phyloP scores from a whole-genome alignment of 2,888 invertebrate species.

The Pinctada fucata region DNA sequence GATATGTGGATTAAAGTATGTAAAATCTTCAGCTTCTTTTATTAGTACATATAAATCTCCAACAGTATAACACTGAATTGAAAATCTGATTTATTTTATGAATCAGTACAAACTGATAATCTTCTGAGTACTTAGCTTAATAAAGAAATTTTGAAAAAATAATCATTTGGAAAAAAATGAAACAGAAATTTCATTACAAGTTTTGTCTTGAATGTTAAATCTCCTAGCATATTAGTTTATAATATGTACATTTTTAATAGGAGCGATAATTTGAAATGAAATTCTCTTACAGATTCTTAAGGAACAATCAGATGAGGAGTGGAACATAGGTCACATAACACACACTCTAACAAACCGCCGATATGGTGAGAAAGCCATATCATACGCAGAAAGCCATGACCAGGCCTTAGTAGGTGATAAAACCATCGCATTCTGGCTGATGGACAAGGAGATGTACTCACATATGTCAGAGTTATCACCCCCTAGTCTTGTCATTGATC shows the following conservation, averaged over 20 bases:
- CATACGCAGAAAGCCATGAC: conserved; percentile 98
- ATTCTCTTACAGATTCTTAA: conserved; percentile 75
- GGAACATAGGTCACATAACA: conserved; percentile 93
- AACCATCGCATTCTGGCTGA: conserved; percentile 99
- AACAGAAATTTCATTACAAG: too few species aligned
- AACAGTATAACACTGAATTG: too few species aligned
- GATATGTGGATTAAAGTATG: conserved; percentile 94
- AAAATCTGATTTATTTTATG: too few species aligned
- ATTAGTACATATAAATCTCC: too few species aligned
- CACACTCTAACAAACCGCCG: conserved; percentile 95
- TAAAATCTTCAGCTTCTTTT: neutral
- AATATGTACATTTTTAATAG: too few species aligned
- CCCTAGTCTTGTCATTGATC: conserved; percentile 83
- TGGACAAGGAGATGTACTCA: conserved; percentile 99
- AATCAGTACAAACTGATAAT: too few species aligned
- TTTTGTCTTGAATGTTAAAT: too few species aligned
- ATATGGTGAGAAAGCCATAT: conserved; percentile 97
- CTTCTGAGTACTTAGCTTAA: too few species aligned
- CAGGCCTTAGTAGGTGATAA: conserved; percentile 92
- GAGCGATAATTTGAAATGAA: too few species aligned
- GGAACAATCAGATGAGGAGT: conserved; percentile 88
- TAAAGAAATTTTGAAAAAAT: too few species aligned
- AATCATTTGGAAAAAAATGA: too few species aligned
- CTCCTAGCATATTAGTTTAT: too few species aligned
- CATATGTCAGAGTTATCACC: conserved; percentile 88